Evolutionary conservation across 1,140 invertebrate genomes (phyloP).

Genomic region (Teleogryllus occipitalis): DNA sequence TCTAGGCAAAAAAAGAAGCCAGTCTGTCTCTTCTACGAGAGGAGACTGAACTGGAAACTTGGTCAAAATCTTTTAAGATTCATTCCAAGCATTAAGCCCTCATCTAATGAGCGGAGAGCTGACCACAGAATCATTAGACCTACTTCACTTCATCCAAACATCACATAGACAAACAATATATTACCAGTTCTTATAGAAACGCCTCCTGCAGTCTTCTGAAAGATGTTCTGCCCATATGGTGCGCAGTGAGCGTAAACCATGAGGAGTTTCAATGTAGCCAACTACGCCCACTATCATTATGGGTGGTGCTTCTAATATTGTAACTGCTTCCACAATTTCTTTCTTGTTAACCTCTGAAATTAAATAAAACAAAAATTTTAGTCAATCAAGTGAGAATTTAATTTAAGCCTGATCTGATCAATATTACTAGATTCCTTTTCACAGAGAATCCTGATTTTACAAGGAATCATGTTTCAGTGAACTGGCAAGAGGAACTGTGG

Average conservation of each 20-base stretch:
- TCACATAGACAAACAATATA: conserved; percentile 27
- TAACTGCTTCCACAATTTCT: conserved; percentile 98
- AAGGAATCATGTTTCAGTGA: no score
- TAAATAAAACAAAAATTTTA: neutral
- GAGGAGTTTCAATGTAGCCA: conserved; percentile 98
- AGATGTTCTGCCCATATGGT: conserved; percentile 99
- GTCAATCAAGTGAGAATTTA: no score
- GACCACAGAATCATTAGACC: neutral
- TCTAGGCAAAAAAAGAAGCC: neutral
- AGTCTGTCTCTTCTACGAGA: conserved; percentile 26
- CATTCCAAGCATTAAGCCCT: conserved; percentile 25
- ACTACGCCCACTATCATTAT: conserved; percentile 96
- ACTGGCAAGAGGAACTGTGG: no score
- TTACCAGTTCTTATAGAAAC: conserved; percentile 99
- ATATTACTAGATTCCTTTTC: no score
- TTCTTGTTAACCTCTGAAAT: conserved; percentile 97
- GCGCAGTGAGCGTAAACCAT: conserved; percentile 86
- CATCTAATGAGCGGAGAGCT: conserved; percentile 36
- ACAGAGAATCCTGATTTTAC: no score
- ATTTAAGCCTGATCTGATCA: no score
- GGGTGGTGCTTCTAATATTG: conserved; percentile 95
- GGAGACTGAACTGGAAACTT: conserved; percentile 39
- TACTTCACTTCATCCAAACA: neutral
- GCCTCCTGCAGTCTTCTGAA: conserved; percentile 92
- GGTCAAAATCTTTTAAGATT: neutral